Conservation (phyloP, 2,113 vertebrate species). For the Melozone crissalis region DNA sequence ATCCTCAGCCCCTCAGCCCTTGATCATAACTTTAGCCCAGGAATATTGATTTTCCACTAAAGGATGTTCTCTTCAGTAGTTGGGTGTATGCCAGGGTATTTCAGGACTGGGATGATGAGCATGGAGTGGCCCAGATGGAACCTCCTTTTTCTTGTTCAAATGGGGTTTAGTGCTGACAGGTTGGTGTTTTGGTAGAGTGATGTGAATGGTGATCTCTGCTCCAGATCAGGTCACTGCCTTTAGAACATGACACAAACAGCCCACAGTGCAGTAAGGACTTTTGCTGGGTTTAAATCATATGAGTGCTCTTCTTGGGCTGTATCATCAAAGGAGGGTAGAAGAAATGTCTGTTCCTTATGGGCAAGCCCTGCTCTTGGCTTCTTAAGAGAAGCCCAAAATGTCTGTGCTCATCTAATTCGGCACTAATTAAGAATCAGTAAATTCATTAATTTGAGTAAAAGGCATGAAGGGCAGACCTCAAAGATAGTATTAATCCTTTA, state of each 20-base stretch:
- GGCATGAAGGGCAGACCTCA: neutral
- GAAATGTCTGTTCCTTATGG: neutral
- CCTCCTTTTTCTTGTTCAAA: neutral
- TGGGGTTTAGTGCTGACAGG: neutral
- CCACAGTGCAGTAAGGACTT: neutral
- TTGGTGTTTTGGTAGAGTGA: neutral
- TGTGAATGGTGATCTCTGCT: neutral
- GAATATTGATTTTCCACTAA: neutral
- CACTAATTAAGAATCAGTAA: neutral
- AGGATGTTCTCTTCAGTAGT: neutral
- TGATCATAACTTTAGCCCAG: neutral
- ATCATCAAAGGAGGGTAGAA: neutral
- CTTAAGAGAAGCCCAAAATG: neutral
- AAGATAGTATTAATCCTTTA: neutral
- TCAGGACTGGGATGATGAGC: neutral
- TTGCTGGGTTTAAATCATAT: neutral
- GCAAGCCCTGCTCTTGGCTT: neutral
- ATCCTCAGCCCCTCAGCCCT: neutral
- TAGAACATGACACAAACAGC: neutral
- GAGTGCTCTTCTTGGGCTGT: neutral
- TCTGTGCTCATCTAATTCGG: neutral
- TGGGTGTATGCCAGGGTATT: neutral
- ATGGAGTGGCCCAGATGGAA: neutral
- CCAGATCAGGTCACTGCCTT: neutral
- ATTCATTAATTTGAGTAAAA: neutral